Evolutionary conservation across 2,888 invertebrate genomes (phyloP).

Genomic region (Oscheius onirici): DNA sequence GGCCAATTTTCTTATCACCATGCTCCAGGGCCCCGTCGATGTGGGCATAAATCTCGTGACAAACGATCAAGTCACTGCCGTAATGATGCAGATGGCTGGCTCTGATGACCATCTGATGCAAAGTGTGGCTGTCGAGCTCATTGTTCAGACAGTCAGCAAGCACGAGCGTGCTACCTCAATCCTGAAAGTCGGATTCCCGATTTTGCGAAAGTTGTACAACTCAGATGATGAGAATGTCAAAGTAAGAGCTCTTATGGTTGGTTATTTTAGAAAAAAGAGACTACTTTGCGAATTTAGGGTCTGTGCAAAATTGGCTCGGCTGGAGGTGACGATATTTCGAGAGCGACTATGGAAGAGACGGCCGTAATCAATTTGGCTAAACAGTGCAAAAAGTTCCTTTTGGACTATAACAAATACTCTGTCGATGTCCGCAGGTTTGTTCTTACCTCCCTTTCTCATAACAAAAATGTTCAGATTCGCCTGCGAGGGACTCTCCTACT

Average conservation of each 20-base stretch:
- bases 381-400: conserved; percentile 82
- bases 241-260: conserved; percentile 77
- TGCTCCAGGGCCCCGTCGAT: conserved; percentile 89
- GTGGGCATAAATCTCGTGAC: conserved; percentile 81
- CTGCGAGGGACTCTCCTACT: conserved; percentile 81
- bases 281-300: conserved; percentile 75
- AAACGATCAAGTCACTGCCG: conserved; percentile 86
- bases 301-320: conserved; percentile 91
- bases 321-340: conserved; percentile 93
- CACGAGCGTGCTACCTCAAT: conserved; percentile 90
- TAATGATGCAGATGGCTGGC: conserved; percentile 95
- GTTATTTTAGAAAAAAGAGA: conserved; percentile 42
- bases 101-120: conserved; percentile 87
- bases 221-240: conserved; percentile 89
- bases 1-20: conserved; percentile 78
- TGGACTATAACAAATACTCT: conserved; percentile 62
- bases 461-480: conserved; percentile 65
- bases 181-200: conserved; percentile 83
- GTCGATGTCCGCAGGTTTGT: conserved; percentile 61
- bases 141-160: conserved; percentile 94
- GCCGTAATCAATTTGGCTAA: conserved; percentile 90
- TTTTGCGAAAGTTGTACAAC: conserved; percentile 90
- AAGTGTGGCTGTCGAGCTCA: conserved; percentile 93
- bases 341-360: conserved; percentile 92
- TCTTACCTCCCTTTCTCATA: background rate